A percentile compares a stretch with the other conserved stretches of the same genome.
These are phyloP conservation scores for Adelognathus sp. DNA, from an alignment of 2,888 invertebrate genomes.

Conservation along the genomic window DNA sequence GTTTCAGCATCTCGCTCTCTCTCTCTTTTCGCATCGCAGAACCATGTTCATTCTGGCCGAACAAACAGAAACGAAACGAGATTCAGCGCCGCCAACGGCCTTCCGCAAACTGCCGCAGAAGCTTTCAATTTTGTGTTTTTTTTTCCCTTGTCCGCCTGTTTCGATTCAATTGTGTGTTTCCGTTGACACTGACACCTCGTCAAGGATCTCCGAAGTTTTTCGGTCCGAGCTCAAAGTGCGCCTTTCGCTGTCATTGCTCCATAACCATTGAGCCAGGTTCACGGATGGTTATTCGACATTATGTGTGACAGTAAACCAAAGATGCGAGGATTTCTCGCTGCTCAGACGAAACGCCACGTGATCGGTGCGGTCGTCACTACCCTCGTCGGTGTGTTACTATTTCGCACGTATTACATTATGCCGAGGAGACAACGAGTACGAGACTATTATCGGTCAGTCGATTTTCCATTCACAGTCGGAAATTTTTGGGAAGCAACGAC, in stretches of 20 bases:
- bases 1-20: neutral
- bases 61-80: constrained; percentile 50
- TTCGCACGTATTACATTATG: constrained; percentile 16
- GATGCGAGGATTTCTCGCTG: constrained; percentile 48
- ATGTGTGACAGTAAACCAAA: constrained; percentile 44
- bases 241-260: too few relatives aligned
- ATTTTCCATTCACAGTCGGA: neutral
- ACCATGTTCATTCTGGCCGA: neutral
- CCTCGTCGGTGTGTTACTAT: constrained; percentile 49
- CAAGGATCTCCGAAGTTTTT: too few relatives aligned
- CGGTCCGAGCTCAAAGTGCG: too few relatives aligned
- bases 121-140: neutral
- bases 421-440: constrained; percentile 18
- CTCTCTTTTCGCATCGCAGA: neutral
- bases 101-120: constrained; percentile 10
- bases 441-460: constrained; percentile 52
- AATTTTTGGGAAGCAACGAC: too few relatives aligned
- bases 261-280: too few relatives aligned
- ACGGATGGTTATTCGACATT: too few relatives aligned
- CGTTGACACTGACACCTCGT: too few relatives aligned
- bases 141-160: neutral
- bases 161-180: neutral
- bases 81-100: constrained; percentile 20
- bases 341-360: constrained; percentile 41
- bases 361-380: constrained; percentile 6